Percentiles rank a stretch among this genome's conserved stretches.
Conservation (phyloP, 2,888 invertebrate species). For the Trachelus stipa region DNA sequence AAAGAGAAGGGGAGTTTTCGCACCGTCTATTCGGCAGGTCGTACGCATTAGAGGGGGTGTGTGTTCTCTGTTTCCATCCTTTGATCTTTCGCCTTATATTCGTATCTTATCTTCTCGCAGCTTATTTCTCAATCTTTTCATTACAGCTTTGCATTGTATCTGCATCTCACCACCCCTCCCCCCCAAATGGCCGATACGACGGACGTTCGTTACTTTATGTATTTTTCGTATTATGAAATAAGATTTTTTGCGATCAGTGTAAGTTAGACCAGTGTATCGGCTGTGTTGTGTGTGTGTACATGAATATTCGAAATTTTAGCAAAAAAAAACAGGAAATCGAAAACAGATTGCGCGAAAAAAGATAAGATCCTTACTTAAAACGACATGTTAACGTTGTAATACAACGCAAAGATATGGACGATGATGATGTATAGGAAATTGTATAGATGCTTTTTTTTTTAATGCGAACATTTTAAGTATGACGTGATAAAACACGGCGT, state of each 20-base stretch:
- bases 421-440: neutral
- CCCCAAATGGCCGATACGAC: neutral
- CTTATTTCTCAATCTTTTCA: neutral
- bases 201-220: neutral
- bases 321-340: neutral
- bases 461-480: neutral
- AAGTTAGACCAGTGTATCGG: neutral
- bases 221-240: neutral
- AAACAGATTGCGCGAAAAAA: neutral
- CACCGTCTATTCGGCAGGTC: constrained; percentile 34
- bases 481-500: neutral
- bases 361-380: neutral
- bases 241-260: neutral
- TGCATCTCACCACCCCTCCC: neutral
- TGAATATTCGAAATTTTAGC: neutral
- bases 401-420: neutral
- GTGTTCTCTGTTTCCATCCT: neutral
- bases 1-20: constrained; percentile 52
- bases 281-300: neutral
- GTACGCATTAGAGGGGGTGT: neutral
- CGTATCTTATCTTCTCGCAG: neutral
- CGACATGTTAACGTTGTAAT: neutral
- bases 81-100: neutral
- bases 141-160: neutral
- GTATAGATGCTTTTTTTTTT: neutral